These are phyloP conservation scores for Elanoides forficatus DNA, from an alignment of 2,113 vertebrate species.

Conservation along the genomic window DNA sequence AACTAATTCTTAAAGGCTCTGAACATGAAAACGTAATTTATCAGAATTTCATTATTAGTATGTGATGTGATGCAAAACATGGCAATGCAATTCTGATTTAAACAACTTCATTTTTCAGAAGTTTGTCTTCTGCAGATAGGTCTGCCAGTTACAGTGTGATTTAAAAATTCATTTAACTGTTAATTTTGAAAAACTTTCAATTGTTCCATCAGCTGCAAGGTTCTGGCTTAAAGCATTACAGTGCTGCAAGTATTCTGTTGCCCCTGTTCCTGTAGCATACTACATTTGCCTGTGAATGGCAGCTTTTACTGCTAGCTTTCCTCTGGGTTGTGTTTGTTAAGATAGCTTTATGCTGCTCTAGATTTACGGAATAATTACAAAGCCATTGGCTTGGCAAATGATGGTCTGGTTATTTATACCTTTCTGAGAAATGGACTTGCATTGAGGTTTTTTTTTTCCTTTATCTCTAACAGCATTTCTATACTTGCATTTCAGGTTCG, in stretches of 20 bases:
- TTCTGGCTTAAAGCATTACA: neutral
- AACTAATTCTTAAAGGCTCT: neutral
- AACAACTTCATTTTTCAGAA: neutral
- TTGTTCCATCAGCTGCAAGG: neutral
- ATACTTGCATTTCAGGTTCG: conserved; percentile 79
- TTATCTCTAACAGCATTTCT: neutral
- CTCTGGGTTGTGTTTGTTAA: neutral
- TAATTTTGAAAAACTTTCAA: neutral
- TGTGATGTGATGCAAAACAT: neutral
- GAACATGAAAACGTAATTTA: neutral
- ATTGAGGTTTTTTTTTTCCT: neutral
- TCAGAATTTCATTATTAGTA: neutral
- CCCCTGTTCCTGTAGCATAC: neutral
- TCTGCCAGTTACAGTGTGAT: neutral
- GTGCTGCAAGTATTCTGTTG: neutral
- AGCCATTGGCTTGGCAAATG: neutral
- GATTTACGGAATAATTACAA: neutral
- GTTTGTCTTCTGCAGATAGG: neutral
- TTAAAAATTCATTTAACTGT: neutral
- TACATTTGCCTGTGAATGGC: neutral
- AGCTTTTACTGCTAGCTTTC: neutral
- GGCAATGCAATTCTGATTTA: neutral
- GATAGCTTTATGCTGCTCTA: neutral
- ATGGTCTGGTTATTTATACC: neutral
- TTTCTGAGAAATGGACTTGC: neutral